Percentiles rank a stretch among this genome's conserved stretches.
Conservation (phyloP, 2,797 vertebrate genomes). For the Pristis pectinata region DNA sequence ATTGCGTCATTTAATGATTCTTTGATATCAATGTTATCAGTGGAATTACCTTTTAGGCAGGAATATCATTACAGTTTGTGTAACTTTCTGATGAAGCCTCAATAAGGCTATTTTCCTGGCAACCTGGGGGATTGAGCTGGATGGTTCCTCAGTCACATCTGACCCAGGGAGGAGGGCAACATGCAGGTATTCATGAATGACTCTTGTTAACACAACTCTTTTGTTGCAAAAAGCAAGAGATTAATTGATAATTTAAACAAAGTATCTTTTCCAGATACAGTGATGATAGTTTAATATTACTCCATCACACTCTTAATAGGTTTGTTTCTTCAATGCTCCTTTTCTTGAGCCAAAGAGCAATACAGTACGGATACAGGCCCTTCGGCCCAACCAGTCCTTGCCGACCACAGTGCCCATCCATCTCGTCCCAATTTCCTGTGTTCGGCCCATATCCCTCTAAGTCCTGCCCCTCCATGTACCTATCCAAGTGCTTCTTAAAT, state of each 20-base stretch:
- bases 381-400: too few species aligned
- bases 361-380: too few species aligned
- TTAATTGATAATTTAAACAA: not conserved
- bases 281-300: not conserved
- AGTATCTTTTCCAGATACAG: not conserved
- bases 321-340: not conserved
- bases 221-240: not conserved
- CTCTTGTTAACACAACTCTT: not conserved
- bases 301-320: not conserved
- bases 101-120: not conserved
- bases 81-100: not conserved
- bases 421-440: too few species aligned
- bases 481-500: too few species aligned
- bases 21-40: too few species aligned
- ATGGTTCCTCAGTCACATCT: too few species aligned
- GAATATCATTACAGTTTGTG: not conserved
- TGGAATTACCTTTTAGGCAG: not conserved
- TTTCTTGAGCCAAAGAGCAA: too few species aligned
- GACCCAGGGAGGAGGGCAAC: too few species aligned
- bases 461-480: too few species aligned
- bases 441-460: too few species aligned
- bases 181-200: not conserved
- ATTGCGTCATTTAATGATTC: too few species aligned
- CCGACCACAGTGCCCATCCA: too few species aligned
- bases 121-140: not conserved